These are phyloP conservation scores for Drosophila ustulata DNA, from an alignment of 2,888 invertebrate species.

Conservation along the genomic window DNA sequence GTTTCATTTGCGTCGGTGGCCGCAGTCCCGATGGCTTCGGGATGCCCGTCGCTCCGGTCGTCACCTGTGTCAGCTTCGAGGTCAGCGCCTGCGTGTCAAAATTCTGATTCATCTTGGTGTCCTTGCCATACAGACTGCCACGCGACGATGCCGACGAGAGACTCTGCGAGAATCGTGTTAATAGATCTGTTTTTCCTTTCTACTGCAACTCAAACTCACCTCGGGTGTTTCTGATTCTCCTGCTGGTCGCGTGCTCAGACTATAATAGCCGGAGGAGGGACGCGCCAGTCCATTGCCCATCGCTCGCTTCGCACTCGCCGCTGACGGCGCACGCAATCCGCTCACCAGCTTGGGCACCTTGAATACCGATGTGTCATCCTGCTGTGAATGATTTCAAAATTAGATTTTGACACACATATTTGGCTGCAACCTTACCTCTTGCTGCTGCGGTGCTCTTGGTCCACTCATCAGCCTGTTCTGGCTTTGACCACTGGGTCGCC, in stretches of 20 bases:
- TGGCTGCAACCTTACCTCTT: slow-evolving; percentile 46
- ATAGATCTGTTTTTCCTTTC: not conserved
- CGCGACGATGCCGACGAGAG: slow-evolving; percentile 84
- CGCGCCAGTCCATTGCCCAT: slow-evolving; percentile 77
- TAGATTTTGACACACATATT: not conserved
- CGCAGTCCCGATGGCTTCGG: slow-evolving; percentile 83
- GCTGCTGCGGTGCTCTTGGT: slow-evolving; percentile 27
- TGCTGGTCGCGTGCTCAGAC: slow-evolving; percentile 68
- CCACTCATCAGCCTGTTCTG: slow-evolving; percentile 32
- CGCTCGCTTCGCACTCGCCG: slow-evolving; percentile 70
- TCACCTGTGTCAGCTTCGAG: slow-evolving; percentile 75
- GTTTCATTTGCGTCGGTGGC: slow-evolving; percentile 82
- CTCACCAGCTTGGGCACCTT: slow-evolving; percentile 82
- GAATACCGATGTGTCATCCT: slow-evolving; percentile 75
- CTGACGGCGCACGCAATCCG: slow-evolving; percentile 76
- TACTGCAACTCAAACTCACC: slow-evolving; percentile 28
- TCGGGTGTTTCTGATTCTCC: slow-evolving; percentile 77
- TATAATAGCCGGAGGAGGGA: slow-evolving; percentile 84
- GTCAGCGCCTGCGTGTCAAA: slow-evolving; percentile 53
- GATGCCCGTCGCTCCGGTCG: slow-evolving; percentile 80
- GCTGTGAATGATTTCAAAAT: not conserved
- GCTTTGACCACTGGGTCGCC: slow-evolving; percentile 56
- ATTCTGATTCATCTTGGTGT: slow-evolving; percentile 37
- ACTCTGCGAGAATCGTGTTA: slow-evolving; percentile 67
- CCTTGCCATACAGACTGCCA: slow-evolving; percentile 78